Evolutionary conservation across 2,888 invertebrate species (phyloP).

Genomic region (Hesperia comma): DNA sequence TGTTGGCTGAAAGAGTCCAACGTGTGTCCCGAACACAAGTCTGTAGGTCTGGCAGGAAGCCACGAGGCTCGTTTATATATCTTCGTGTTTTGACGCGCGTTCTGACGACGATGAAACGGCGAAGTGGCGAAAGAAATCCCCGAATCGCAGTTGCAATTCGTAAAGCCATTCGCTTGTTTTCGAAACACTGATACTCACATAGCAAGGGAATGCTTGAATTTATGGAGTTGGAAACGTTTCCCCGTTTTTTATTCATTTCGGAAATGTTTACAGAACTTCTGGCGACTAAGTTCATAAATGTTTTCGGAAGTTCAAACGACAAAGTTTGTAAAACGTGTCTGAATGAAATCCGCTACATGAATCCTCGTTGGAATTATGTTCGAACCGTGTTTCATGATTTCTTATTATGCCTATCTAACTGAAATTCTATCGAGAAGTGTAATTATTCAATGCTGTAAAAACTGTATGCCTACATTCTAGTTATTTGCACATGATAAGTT

Average conservation of each 20-base stretch:
- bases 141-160: conserved; percentile 43
- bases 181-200: conserved; percentile 30
- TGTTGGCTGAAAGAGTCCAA: neutral
- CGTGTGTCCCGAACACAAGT: conserved; percentile 50
- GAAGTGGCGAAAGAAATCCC: conserved; percentile 56
- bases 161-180: conserved; percentile 41
- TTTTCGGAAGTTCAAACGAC: conserved; percentile 2
- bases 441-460: too few relatives aligned
- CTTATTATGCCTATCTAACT: too few relatives aligned
- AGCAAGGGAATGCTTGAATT: conserved; percentile 31
- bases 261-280: conserved; percentile 23
- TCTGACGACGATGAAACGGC: conserved; percentile 55
- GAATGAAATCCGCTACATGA: conserved; percentile 24
- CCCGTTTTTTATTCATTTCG: conserved; percentile 28
- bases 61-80: conserved; percentile 73
- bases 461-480: too few relatives aligned
- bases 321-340: conserved; percentile 1
- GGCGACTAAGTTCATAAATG: conserved; percentile 21
- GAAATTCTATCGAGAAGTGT: too few relatives aligned
- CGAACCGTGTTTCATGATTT: neutral
- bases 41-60: conserved; percentile 57
- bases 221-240: conserved; percentile 36
- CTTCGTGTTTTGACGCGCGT: conserved; percentile 73
- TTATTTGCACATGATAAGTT: too few relatives aligned
- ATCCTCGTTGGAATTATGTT: conserved; percentile 5